These are phyloP conservation scores for Griposia aprilina DNA, from an alignment of 2,888 invertebrate species.

Conservation along the genomic window DNA sequence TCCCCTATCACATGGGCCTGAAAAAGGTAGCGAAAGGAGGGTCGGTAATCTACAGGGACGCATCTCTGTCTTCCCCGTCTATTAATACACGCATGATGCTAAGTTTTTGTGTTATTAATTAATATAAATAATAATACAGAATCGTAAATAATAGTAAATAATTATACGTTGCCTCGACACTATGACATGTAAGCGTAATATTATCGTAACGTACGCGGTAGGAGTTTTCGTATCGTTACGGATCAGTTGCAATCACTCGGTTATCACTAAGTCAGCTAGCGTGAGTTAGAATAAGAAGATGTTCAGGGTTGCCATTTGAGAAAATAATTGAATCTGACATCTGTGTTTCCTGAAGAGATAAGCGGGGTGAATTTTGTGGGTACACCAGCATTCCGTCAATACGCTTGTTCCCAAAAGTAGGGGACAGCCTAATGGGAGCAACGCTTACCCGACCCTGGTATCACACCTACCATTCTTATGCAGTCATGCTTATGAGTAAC, in stretches of 20 bases:
- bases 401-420: neutral
- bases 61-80: neutral
- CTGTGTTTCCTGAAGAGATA: neutral
- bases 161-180: conserved; percentile 24
- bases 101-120: neutral
- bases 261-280: conserved; percentile 16
- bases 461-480: neutral
- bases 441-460: neutral
- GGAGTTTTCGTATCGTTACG: conserved; percentile 44
- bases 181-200: conserved; percentile 6
- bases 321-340: no score
- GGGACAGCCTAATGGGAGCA: neutral
- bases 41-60: neutral
- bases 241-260: conserved; percentile 45
- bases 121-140: neutral
- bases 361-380: neutral
- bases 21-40: neutral
- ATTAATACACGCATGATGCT: neutral
- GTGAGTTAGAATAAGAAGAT: neutral
- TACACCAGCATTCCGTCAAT: neutral
- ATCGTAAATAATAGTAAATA: conserved; percentile 38
- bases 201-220: conserved; percentile 20
- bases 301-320: conserved; percentile 9
- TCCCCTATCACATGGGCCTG: neutral
- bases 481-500: neutral